A percentile compares a stretch with the other conserved stretches of the same genome.
phyloP scores from a whole-genome alignment of 2,888 invertebrate species.

The Drosophila picticornis region DNA sequence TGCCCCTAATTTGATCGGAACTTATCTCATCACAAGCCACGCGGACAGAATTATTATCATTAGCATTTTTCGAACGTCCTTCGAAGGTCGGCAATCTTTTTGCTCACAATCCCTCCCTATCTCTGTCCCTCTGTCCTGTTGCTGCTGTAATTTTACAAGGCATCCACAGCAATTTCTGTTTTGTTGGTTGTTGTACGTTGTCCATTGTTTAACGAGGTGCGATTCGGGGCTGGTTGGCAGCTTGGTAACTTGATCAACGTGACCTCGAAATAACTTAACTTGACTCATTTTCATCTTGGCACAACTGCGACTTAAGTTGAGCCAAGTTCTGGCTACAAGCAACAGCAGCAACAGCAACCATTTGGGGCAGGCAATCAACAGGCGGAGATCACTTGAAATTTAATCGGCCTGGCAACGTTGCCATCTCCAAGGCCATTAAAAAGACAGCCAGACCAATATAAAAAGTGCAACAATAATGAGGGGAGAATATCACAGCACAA shows the following conservation, averaged over 20 bases:
- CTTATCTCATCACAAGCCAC: not conserved
- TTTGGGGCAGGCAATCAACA: slow-evolving; percentile 35
- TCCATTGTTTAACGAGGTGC: slow-evolving; percentile 38
- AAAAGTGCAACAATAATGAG: slow-evolving; percentile 27
- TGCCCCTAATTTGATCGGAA: not conserved
- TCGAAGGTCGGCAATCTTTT: slow-evolving; percentile 33
- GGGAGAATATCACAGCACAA: slow-evolving; percentile 18
- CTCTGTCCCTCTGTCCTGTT: not conserved
- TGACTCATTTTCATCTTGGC: slow-evolving; percentile 46
- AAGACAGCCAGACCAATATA: not conserved
- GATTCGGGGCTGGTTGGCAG: slow-evolving; percentile 18
- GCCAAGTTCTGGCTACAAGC: slow-evolving; percentile 41
- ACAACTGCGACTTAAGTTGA: slow-evolving; percentile 16
- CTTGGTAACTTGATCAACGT: slow-evolving; percentile 72
- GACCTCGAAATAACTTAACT: slow-evolving; percentile 73
- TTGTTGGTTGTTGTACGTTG: slow-evolving; percentile 1
- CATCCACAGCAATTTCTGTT: slow-evolving; percentile 39
- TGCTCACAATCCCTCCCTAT: not conserved
- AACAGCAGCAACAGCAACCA: not conserved
- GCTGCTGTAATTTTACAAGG: not conserved
- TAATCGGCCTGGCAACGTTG: slow-evolving; percentile 54
- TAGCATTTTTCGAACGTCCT: slow-evolving; percentile 50
- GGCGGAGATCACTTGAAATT: slow-evolving; percentile 65
- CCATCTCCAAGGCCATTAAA: slow-evolving; percentile 48
- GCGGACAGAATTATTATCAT: slow-evolving; percentile 28